Evolutionary conservation across 2,888 invertebrate species (phyloP).

Genomic region (Patella depressa): DNA sequence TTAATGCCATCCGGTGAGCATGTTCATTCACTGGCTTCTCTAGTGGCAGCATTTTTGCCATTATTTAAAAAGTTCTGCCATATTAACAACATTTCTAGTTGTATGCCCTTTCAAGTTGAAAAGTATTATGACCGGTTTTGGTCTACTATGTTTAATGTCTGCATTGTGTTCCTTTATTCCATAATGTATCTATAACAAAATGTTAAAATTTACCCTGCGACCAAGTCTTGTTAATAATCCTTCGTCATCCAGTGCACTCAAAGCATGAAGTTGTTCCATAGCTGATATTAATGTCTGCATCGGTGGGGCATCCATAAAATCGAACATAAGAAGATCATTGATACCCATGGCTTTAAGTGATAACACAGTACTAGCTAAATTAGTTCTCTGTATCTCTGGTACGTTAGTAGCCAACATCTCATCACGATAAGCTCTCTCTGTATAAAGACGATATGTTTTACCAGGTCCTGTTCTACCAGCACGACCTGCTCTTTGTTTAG

Average conservation of each 20-base stretch:
- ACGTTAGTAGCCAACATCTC: constrained; percentile 89
- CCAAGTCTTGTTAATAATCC: constrained; percentile 76
- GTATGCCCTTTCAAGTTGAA: too few relatives aligned
- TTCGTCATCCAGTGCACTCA: constrained; percentile 93
- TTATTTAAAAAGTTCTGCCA: too few relatives aligned
- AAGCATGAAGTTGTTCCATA: constrained; percentile 94
- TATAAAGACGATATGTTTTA: constrained; percentile 96
- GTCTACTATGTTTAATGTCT: too few relatives aligned
- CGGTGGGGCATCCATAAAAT: constrained; percentile 99
- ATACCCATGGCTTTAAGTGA: constrained; percentile 99
- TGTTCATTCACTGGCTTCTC: too few relatives aligned
- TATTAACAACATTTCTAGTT: too few relatives aligned
- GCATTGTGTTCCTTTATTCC: background rate
- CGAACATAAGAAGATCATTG: constrained; percentile 96
- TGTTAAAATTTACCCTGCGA: constrained; percentile 73
- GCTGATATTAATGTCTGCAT: constrained; percentile 98
- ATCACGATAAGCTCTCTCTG: constrained; percentile 97
- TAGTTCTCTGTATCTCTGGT: constrained; percentile 98
- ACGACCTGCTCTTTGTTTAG: constrained; percentile 95
- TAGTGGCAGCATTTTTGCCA: too few relatives aligned
- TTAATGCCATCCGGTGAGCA: too few relatives aligned
- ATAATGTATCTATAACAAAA: background rate
- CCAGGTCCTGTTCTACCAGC: constrained; percentile 99
- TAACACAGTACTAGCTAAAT: constrained; percentile 94
- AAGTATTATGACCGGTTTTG: too few relatives aligned